Evolutionary conservation across 2,113 vertebrate species (phyloP), one percentile per base, ranked within the genome.

Genomic region (Phocoena phocoena): DNA sequence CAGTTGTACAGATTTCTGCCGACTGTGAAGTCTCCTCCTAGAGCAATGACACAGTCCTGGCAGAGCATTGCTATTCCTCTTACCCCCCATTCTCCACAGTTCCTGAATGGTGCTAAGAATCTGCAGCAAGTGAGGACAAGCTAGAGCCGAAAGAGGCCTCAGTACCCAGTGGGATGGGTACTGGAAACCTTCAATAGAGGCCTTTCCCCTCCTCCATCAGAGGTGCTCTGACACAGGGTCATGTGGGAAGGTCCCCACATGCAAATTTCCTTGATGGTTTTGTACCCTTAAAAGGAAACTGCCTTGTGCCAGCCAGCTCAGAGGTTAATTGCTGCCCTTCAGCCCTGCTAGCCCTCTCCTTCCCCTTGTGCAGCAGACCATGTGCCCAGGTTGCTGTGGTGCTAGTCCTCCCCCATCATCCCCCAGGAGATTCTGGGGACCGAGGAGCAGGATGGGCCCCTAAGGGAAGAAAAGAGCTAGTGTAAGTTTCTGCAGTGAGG

Each of bases 21-120:
- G 17, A 50, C 68, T 73, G 13, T 63, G 47, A 63, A 33, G 41
- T 83, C 70, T 84, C 81, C 84, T 73, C 33, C 44, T 74, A 31
- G 53, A 94, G 55, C 86, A 44, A 4, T 85, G 31, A 70, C 53
- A n/a, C 47, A 20, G 47, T 83, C 70, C 36, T 60, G 4, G 74
- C 58, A 53, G 33, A 70, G 63, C 28, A 10, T 38, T 88, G 41
- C 81, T 50, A 4, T 55, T 71, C 58, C 31, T 38, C 33, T 55
- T 38, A 50, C 44, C 73, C 25, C 36, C 63, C 26, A 58, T 36
- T 60, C 70, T 73, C 62, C 44, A 38, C 41, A 23, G 85, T 74
- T 79, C 82, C 88, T 38, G 53, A 93, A 82, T 98, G 98, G 97
- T 98, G 96, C 97, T 98, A 86, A 95, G 92, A 87, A 93, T 80